Conservation (phyloP, 2,113 vertebrate species). For the Lonchura striata region DNA sequence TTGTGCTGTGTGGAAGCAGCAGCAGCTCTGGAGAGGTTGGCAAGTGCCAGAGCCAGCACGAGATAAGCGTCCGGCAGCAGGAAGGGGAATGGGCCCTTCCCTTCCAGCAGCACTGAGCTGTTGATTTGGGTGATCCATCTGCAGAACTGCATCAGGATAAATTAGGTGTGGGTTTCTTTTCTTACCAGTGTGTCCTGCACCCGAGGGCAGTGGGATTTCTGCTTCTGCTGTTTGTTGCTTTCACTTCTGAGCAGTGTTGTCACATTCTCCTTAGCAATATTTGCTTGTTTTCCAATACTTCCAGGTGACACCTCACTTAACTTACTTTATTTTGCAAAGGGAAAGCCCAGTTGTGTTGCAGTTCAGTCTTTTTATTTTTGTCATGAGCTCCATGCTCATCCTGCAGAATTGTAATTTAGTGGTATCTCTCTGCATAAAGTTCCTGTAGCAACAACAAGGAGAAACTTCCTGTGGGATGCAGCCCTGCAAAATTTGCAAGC, state of each 20-base stretch:
- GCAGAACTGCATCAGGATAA: neutral
- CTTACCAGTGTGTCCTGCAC: neutral
- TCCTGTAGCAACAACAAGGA: neutral
- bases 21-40: neutral
- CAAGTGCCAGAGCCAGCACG: neutral
- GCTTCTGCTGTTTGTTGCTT: neutral
- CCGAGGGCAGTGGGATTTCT: neutral
- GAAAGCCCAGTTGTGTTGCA: neutral
- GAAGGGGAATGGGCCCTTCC: neutral
- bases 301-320: neutral
- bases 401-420: neutral
- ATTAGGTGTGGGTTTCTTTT: neutral
- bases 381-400: neutral
- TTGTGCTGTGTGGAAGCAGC: neutral
- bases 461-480: neutral
- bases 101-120: neutral
- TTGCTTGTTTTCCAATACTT: neutral
- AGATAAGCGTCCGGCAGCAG: neutral
- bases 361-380: neutral
- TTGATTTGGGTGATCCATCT: neutral
- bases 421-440: neutral
- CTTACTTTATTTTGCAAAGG: neutral
- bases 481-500: neutral
- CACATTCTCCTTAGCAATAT: neutral
- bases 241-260: neutral